These are phyloP conservation scores for Diaperis boleti DNA, from an alignment of 2,888 invertebrate genomes.

Conservation along the genomic window DNA sequence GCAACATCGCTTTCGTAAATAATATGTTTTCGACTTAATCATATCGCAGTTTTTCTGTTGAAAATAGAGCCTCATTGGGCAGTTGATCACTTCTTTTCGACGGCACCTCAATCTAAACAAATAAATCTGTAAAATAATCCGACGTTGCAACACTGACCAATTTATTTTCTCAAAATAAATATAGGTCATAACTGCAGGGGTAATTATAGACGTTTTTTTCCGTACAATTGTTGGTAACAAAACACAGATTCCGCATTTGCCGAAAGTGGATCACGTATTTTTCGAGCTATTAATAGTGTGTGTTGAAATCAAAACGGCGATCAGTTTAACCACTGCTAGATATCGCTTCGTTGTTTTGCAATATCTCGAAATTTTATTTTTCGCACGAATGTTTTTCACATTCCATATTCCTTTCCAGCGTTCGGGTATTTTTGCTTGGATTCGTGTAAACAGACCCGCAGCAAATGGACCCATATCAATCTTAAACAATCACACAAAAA, in stretches of 20 bases:
- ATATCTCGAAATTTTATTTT: slow-evolving; percentile 21
- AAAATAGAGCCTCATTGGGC: slow-evolving; percentile 31
- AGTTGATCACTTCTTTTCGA: slow-evolving; percentile 21
- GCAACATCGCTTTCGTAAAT: slow-evolving; percentile 52
- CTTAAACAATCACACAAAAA: slow-evolving; percentile 15
- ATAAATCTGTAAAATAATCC: background rate
- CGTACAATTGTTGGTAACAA: slow-evolving; percentile 40
- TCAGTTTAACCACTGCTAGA: slow-evolving; percentile 31
- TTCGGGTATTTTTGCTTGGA: slow-evolving; percentile 6
- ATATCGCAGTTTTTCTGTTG: slow-evolving; percentile 41
- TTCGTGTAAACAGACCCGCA: slow-evolving; percentile 9
- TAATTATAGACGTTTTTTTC: slow-evolving; percentile 34
- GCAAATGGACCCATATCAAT: slow-evolving; percentile 12
- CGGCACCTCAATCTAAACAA: background rate
- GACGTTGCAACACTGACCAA: slow-evolving; percentile 42
- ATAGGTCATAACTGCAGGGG: slow-evolving; percentile 43
- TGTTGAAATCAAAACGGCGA: slow-evolving; percentile 40
- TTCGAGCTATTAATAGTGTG: slow-evolving; percentile 39
- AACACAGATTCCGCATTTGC: slow-evolving; percentile 38
- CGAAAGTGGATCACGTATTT: slow-evolving; percentile 41
- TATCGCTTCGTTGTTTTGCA: slow-evolving; percentile 23
- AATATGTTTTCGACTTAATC: slow-evolving; percentile 50
- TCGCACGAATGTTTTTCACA: slow-evolving; percentile 22
- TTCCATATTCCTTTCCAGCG: slow-evolving; percentile 25
- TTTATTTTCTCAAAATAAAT: slow-evolving; percentile 48